Evolutionary conservation across 2,797 vertebrate genomes (phyloP), one percentile per base, ranked within the genome.

Genomic region (Tangara arthus): DNA sequence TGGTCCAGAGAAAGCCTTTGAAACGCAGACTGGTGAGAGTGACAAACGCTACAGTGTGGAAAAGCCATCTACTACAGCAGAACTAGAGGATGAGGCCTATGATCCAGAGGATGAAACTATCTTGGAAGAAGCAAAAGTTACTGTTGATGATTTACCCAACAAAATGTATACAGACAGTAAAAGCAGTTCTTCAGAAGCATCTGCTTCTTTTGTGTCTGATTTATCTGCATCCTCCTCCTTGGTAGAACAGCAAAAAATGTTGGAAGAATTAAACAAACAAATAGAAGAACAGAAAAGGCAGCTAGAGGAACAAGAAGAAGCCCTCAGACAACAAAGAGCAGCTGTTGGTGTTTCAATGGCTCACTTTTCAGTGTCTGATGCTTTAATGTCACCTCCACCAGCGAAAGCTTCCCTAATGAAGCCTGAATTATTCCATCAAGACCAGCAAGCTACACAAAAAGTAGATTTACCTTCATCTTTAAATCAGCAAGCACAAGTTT

Each of bases 61-160:
- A 68, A 95, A 73, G 42, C 86, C 94, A 14, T 76, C 95, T 24
- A 96, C 95, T 53, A 32, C 94, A 34, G 63, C 94, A 9, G 97
- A 97, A 75, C 96, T 96, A 32, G 98, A 99, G 35, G 99, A 99
- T 73, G 98, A 99, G 63, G 99, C 99, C 14, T 99, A 99, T 2
- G 99, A 99, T 97, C 99, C 99, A 13, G 99, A 99, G 81, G 99
- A 99, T 52, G 99, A 99, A 93, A 99, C 99, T 3, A 98, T 99
- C 71, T 97, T 99, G 93, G 98, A 99, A 91, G 99, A 99, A 97
- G 98, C 99, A 90, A 98, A 98, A 94, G 98, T 99, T 26, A 96
- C 98, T 35, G 90, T 98, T 30, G 98, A 97, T 76, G 98, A 98
- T 91, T 96, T 98, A 70, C 97, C 95, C 80, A 97, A 96, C 92